Evolutionary conservation across 2,797 vertebrate genomes (phyloP).

Genomic region (Poecilia velifera): DNA sequence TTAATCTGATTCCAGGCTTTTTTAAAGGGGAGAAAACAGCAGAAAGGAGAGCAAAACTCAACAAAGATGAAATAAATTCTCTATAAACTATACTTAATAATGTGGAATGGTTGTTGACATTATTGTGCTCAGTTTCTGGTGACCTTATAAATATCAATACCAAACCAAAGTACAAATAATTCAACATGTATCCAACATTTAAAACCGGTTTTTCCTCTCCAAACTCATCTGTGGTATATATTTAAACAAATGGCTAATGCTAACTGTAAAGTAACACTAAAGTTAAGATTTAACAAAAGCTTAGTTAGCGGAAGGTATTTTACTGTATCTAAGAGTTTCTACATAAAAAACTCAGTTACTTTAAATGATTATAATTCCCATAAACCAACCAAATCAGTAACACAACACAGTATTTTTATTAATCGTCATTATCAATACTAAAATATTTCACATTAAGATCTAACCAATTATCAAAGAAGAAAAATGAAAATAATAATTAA

Average conservation of each 20-base stretch:
- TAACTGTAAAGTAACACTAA: conserved; percentile 13
- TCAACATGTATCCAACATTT: background rate
- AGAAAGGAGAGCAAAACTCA: conserved; percentile 30
- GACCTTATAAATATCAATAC: conserved; percentile 24
- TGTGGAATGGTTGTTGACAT: conserved; percentile 61
- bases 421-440: background rate
- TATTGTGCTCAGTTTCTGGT: conserved; percentile 52
- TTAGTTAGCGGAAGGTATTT: conserved; percentile 1
- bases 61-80: conserved; percentile 15
- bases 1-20: conserved; percentile 59
- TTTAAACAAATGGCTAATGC: conserved; percentile 28
- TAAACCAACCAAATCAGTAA: background rate
- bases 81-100: conserved; percentile 57
- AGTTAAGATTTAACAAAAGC: conserved; percentile 10
- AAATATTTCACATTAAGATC: background rate
- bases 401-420: background rate
- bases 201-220: background rate
- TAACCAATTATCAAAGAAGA: background rate
- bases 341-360: background rate
- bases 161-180: conserved; percentile 61
- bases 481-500: background rate
- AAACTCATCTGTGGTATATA: conserved; percentile 12
- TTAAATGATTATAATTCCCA: background rate
- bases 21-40: conserved; percentile 22
- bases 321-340: background rate